Percentiles rank a stretch among this genome's conserved stretches.
These are phyloP conservation scores for Aphis gossypii DNA, from an alignment of 1,140 invertebrate genomes.

Conservation along the genomic window DNA sequence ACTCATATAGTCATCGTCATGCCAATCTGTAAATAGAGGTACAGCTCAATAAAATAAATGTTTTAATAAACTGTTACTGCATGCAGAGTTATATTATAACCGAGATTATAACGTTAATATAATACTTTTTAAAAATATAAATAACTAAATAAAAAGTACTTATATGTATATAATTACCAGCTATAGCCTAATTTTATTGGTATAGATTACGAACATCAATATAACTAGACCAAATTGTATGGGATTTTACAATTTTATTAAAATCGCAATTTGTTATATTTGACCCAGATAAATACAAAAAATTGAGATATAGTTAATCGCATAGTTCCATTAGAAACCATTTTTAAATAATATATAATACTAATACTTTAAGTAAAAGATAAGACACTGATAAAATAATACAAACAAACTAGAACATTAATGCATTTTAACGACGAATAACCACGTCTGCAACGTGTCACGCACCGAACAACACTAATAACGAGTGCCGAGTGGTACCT, in stretches of 20 bases:
- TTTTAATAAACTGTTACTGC: background rate
- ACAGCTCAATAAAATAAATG: background rate
- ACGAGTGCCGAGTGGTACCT: background rate
- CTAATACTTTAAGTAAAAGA: background rate
- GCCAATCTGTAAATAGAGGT: background rate
- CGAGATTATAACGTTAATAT: too few relatives aligned
- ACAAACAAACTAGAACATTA: background rate
- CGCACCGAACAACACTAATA: constrained; percentile 22
- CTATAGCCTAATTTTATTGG: background rate
- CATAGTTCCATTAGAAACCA: background rate
- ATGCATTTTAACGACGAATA: constrained; percentile 1
- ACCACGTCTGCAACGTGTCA: constrained; percentile 41
- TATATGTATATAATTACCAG: background rate
- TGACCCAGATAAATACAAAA: constrained; percentile 19
- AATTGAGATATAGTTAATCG: background rate
- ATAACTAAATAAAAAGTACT: background rate
- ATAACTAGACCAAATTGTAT: background rate
- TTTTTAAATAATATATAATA: constrained; percentile 21
- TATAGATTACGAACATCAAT: background rate
- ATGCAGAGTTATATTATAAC: background rate
- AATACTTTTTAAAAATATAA: background rate
- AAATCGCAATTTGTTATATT: background rate
- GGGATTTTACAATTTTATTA: background rate
- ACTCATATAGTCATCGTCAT: background rate
- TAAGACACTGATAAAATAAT: constrained; percentile 9